Evolutionary conservation across 2,113 vertebrate species (phyloP).

Genomic region (Bungarus multicinctus): DNA sequence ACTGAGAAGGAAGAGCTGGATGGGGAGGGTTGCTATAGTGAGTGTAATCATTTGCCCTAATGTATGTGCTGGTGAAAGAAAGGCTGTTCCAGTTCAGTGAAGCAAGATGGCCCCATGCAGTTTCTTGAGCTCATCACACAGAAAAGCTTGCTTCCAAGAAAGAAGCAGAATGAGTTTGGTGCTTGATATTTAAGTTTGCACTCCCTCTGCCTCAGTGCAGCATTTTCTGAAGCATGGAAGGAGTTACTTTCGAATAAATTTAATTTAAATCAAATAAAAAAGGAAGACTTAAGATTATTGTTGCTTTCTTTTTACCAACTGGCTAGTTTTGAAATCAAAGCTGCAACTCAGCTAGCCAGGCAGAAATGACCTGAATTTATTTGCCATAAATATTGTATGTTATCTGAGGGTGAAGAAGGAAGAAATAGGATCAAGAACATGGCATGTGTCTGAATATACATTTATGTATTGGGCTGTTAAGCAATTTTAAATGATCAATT

Average conservation of each 20-base stretch:
- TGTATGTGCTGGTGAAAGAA: constrained; percentile 53
- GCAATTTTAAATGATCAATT: neutral
- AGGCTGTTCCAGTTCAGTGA: constrained; percentile 68
- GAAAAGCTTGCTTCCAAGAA: constrained; percentile 40
- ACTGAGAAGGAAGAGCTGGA: neutral
- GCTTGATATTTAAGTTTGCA: constrained; percentile 23
- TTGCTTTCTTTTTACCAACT: neutral
- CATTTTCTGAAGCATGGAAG: constrained; percentile 23
- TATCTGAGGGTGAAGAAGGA: neutral
- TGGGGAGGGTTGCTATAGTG: constrained; percentile 58
- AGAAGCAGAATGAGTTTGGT: constrained; percentile 30
- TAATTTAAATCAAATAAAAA: neutral
- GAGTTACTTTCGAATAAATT: constrained; percentile 18
- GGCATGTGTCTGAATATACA: neutral
- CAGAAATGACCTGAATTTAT: neutral
- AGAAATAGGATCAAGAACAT: neutral
- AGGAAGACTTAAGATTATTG: neutral
- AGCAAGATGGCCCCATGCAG: constrained; percentile 71
- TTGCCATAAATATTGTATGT: neutral
- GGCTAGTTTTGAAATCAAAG: rapidly evolving
- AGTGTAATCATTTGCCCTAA: constrained; percentile 50
- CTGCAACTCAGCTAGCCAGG: rapidly evolving
- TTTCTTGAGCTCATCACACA: constrained; percentile 55
- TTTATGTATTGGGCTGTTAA: neutral
- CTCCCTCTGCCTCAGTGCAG: neutral